Base-by-base conservation (phyloP, 2,888 invertebrate genomes). In the Tetragnatha montana region DNA sequence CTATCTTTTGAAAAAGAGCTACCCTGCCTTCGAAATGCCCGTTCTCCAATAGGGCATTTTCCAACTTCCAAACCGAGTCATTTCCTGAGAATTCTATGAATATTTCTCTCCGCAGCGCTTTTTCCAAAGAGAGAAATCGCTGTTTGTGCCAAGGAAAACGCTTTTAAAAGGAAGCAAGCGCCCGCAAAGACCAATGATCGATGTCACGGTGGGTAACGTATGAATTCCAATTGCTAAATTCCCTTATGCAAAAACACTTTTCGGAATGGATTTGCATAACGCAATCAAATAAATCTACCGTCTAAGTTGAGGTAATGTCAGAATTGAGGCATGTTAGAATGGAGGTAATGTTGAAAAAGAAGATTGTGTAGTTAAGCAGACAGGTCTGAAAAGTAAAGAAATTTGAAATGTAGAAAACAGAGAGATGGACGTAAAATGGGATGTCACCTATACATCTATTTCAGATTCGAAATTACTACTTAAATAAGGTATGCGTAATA, bases 181-280 rank as follows among this genome's bases (percentile, higher is more conserved):
- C 22, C 78, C 60, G 60, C 60, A 60, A 10, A 78, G 21, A 22
- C 78, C 22, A 78, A 78, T 78, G 78, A 78, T 78, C 21, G 78
- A 78, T 78, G 78, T 21, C 22, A 22, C 22, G 22, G 14, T 21
- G 60, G 22, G 22, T 60, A 78, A 78, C 60, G 22, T 78, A 78
- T 78, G 78, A 78, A 78, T 78, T 78, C 78, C 78, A 78, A 78
- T 78, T 78, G 51, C 51, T 78, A 78, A 78, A 22, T 60, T 78
- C 22, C 21, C 51, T 78, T 78, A 7, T 21, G 78, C 22, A 60
- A 60, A 78, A 22, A 21, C 51, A 14, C 60, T 60, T 78, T 78
- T 47, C 21, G 10, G 60, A 78, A 50, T 76, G 50, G 19, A 76
- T 76, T 76, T 76, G 50, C 76, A 76, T 76, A 76, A 76, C 49